Evolutionary conservation across 2,113 vertebrate species (phyloP), one percentile per base, ranked within the genome.

Genomic region (Eretmodus cyanostictus): DNA sequence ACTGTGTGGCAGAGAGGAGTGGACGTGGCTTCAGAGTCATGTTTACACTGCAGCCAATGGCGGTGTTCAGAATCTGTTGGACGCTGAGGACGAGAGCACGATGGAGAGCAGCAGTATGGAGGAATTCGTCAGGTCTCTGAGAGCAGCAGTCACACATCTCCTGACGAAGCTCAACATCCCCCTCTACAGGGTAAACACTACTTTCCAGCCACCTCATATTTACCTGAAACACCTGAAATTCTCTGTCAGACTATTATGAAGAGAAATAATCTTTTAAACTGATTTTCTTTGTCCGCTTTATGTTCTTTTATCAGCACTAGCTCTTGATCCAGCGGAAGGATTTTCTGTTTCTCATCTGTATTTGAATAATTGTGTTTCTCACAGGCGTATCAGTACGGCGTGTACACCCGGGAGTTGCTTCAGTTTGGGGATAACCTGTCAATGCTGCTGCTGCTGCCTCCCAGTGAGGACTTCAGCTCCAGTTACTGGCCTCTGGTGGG

Each of bases 91-190:
- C 3, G 90, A 94, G 6, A 79, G 81, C 66, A 14, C 49, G 73
- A 90, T 71, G 54, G 95, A 96, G 87, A 94, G 80, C 92, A 87
- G 86, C 9, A 91, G 84, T 9, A 83, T 95, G 84, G 85, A 47
- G 83, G 93, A 96, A 49, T 96, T 97, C 1, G 84, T 95, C 82
- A 91, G 84, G 47, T 92, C 91, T 12, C 90, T 97, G 84, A 95
- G 96, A 89, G 90, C 92, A 1, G 96, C 96, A 1, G 84, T 96
- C 87, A 93, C 93, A 9, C 93, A 93, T 31, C 95, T 97, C 42
- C 93, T 97, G 73, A 95, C 94, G 1, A 96, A 96, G 93, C 96
- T 97, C 93, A 96, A 95, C 91, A 95, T 97, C 91, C 96, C 96
- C 81, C 95, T 97, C 90, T 93, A 96, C 87, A 95, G 96, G 96